phyloP scores from a whole-genome alignment of 2,888 invertebrate species.

The Tipula unca region DNA sequence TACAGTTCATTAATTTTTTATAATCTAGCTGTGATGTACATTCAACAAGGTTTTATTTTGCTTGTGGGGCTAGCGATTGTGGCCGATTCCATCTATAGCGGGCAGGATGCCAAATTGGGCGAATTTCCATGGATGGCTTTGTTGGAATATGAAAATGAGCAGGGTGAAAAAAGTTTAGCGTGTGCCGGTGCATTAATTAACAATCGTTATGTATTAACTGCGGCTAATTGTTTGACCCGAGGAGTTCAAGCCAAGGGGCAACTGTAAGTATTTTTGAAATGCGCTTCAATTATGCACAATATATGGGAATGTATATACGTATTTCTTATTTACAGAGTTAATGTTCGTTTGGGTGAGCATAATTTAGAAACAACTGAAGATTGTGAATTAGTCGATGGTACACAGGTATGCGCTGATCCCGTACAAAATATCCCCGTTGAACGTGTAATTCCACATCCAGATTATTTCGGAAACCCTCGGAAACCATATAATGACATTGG shows the following conservation, averaged over 20 bases:
- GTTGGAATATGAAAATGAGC: constrained; percentile 37
- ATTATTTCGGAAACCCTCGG: constrained; percentile 47
- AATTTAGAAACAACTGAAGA: constrained; percentile 26
- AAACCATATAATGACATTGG: constrained; percentile 65
- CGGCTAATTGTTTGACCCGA: constrained; percentile 53
- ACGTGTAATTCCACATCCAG: constrained; percentile 54
- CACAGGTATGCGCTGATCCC: constrained; percentile 42
- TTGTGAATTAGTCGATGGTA: constrained; percentile 47
- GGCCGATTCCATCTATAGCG: constrained; percentile 38
- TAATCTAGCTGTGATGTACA: too few species aligned
- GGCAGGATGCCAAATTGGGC: constrained; percentile 49
- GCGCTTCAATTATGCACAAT: not conserved
- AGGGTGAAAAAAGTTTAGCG: not conserved
- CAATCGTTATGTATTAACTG: constrained; percentile 49
- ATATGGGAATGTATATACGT: constrained; percentile 18
- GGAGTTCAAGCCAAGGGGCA: constrained; percentile 45
- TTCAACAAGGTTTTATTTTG: too few species aligned
- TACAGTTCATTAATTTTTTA: too few species aligned
- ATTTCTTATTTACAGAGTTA: not conserved
- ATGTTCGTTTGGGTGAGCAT: constrained; percentile 24
- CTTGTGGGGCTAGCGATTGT: too few species aligned
- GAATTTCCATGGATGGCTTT: constrained; percentile 64
- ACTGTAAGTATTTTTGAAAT: constrained; percentile 38
- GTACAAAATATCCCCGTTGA: constrained; percentile 54
- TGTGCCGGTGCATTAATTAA: constrained; percentile 37